Conservation (phyloP, 2,888 invertebrate species). For the Portevinia maculata region DNA sequence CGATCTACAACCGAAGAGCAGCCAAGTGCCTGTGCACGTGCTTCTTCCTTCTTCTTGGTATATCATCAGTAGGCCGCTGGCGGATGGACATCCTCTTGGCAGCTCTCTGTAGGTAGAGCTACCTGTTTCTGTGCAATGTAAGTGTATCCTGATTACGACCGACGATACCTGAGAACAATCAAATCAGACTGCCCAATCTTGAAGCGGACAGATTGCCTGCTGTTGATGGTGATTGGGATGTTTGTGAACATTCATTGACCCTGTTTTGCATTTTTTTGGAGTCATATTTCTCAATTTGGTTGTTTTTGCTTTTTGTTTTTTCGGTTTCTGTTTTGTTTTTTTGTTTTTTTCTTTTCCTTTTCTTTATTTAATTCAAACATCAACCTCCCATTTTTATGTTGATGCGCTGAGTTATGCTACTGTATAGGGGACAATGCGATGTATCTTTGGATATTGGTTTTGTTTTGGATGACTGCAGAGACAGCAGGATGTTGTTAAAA, state of each 20-base stretch:
- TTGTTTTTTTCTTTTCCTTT: conserved; percentile 36
- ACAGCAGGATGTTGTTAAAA: conserved; percentile 73
- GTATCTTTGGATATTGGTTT: conserved; percentile 35
- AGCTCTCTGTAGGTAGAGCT: conserved; percentile 49
- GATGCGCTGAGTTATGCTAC: conserved; percentile 65
- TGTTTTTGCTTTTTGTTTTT: conserved; percentile 2
- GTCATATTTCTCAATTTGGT: conserved; percentile 56
- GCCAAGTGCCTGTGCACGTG: conserved; percentile 65
- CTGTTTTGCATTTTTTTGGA: conserved; percentile 68
- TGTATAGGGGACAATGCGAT: conserved; percentile 56
- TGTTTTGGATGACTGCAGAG: conserved; percentile 59
- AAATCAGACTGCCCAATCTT: conserved; percentile 65
- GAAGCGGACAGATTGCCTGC: conserved; percentile 70
- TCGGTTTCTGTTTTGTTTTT: conserved; percentile 8
- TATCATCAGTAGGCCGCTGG: conserved; percentile 41
- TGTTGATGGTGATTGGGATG: conserved; percentile 21
- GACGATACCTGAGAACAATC: conserved; percentile 57
- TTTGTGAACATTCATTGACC: conserved; percentile 71
- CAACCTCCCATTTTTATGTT: conserved; percentile 62
- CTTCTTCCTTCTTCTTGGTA: conserved; percentile 32
- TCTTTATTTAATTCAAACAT: conserved; percentile 55
- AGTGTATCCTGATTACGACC: conserved; percentile 57
- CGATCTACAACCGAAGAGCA: not conserved
- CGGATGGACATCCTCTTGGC: conserved; percentile 48
- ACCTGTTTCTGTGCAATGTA: conserved; percentile 53